Evolutionary conservation across 2,113 vertebrate species (phyloP).

Genomic region (Hydrolagus affinis): DNA sequence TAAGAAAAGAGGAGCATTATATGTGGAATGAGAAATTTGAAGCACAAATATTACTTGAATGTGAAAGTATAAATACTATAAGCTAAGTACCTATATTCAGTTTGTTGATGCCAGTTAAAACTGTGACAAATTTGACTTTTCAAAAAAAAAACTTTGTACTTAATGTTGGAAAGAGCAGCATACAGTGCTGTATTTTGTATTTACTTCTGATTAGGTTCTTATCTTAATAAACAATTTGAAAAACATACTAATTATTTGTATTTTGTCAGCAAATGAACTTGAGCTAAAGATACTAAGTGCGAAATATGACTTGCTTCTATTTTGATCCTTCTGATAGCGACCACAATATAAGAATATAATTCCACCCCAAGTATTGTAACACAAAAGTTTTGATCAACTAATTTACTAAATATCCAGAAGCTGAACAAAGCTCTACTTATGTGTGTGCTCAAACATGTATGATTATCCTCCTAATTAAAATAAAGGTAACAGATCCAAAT

Average conservation of each 20-base stretch:
- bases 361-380: background rate
- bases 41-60: slow-evolving; percentile 30
- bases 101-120: slow-evolving; percentile 19
- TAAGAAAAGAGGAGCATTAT: background rate
- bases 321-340: too few relatives aligned
- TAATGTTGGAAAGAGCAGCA: background rate
- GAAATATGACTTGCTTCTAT: too few relatives aligned
- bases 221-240: slow-evolving; percentile 2
- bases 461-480: background rate
- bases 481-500: background rate
- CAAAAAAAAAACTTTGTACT: background rate
- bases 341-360: background rate
- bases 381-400: background rate
- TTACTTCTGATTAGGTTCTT: background rate
- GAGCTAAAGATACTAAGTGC: too few relatives aligned
- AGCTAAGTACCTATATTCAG: slow-evolving; percentile 24
- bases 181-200: slow-evolving; percentile 13
- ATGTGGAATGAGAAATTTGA: background rate
- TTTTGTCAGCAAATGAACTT: too few relatives aligned
- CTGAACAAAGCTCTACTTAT: background rate
- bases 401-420: background rate
- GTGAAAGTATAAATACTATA: slow-evolving; percentile 19
- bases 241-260: background rate
- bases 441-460: background rate
- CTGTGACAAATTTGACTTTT: slow-evolving; percentile 8